Base-by-base conservation (phyloP, 35 echinoderm and acorn worm species). In the Holothuria glaberrima region DNA sequence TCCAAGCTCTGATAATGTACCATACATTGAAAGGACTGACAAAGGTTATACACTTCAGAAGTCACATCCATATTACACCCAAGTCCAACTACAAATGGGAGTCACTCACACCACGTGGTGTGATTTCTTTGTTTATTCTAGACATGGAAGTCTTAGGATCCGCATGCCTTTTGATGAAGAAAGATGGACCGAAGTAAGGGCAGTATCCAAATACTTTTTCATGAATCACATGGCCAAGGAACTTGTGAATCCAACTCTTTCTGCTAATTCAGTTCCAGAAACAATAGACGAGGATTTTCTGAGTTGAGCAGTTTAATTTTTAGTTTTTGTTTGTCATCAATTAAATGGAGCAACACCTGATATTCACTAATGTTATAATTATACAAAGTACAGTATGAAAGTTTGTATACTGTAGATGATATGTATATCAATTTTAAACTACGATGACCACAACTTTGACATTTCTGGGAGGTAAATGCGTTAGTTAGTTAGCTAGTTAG, bases 41-140 rank as follows among this genome's bases (percentile, higher is more conserved):
- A 63, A 84, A 72, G 56, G 75, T 20, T 21, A 64, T 32, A 0
- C 57, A 44, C 12, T 31, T 56, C 61, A 86, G 50, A 71, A 92
- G 38, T 71, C 62, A 4, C 90, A 86, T 69, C 44, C 30, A 41
- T 88, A 92, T 62, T 92, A 69, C 32, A 58, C 70, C 9, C 89
- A 91, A 91, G 75, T 84, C 25, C 83, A 77, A 86, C 45, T 57
- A 34, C 82, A 92, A 58, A 59, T 88, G 91, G 82, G 68, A 75
- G 58, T 87, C 28, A 56, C 66, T 41, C 24, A 74, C 26, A 87
- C 64, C 30, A 71, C 13, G 62, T 92, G 83, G 82, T 92, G 91
- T 87, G 91, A 92, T 38, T 92, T 87, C 83, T 92, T 92, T 88
- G 91, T 92, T 34, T 92, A 92, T 63, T 66, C 83, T 34, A 58